phyloP scores from a whole-genome alignment of 2,797 vertebrate species.

The Anisognathus igniventris region DNA sequence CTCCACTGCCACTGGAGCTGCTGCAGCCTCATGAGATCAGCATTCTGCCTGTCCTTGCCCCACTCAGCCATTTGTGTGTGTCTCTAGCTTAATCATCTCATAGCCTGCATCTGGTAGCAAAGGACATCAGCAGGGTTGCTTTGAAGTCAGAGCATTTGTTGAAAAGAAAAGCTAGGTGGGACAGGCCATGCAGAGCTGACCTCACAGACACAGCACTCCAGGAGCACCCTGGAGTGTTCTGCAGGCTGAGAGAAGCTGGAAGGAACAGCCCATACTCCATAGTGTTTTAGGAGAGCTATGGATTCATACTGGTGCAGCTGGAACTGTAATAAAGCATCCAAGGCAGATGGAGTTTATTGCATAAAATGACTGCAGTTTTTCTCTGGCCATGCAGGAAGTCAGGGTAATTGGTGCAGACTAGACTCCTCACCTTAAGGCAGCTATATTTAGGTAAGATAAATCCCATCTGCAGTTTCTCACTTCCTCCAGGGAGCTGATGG shows the following conservation, averaged over 20 bases:
- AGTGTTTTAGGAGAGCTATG: not conserved
- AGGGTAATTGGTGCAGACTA: not conserved
- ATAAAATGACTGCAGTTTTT: not conserved
- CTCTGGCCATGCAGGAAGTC: not conserved
- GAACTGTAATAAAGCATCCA: not conserved
- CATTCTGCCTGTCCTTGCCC: not conserved
- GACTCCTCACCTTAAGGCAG: not conserved
- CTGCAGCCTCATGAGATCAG: not conserved
- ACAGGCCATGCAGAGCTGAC: not conserved
- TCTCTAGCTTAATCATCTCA: not conserved
- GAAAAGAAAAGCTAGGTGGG: not conserved
- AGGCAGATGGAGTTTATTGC: not conserved
- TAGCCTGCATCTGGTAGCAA: not conserved
- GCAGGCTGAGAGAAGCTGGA: not conserved
- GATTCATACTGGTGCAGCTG: not conserved
- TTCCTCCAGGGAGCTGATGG: not conserved
- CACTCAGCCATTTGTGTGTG: not conserved
- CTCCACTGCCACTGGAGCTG: accelerated
- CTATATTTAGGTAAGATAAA: not conserved
- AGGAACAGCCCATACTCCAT: not conserved
- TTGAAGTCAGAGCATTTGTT: not conserved
- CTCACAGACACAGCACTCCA: not conserved
- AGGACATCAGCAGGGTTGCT: not conserved
- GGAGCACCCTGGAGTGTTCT: not conserved
- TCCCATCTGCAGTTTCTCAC: not conserved